Percentiles rank a stretch among this genome's conserved stretches.
Evolutionary conservation across 2,888 invertebrate species (phyloP).

Genomic region (Stenchaetothrips biformis): DNA sequence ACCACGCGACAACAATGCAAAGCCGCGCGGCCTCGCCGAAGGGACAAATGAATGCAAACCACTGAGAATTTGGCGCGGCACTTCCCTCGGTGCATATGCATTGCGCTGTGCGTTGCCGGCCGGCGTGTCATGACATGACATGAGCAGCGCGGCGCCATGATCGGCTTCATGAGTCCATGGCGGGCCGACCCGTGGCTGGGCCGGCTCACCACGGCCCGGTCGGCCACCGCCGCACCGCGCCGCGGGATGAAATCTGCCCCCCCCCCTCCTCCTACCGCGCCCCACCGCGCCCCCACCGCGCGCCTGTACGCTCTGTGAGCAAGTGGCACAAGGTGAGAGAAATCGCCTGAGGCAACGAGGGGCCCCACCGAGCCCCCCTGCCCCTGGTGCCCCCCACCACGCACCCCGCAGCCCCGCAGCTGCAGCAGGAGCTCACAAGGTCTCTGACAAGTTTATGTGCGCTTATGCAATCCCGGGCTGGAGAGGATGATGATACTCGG

Average conservation of each 20-base stretch:
- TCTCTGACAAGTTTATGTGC: slow-evolving; percentile 23
- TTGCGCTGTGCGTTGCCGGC: too few relatives aligned
- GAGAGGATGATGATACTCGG: neutral
- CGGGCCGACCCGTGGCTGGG: neutral
- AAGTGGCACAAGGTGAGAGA: slow-evolving; percentile 24
- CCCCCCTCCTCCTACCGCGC: neutral
- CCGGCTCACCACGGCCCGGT: slow-evolving; percentile 12
- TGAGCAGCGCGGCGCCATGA: neutral
- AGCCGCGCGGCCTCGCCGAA: too few relatives aligned
- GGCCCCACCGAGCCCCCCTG: neutral
- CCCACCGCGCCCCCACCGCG: neutral
- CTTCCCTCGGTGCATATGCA: too few relatives aligned
- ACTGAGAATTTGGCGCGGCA: too few relatives aligned
- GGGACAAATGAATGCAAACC: too few relatives aligned
- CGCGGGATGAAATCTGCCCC: slow-evolving; percentile 11
- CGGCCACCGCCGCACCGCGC: neutral
- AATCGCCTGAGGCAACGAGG: slow-evolving; percentile 10
- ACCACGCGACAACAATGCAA: too few relatives aligned
- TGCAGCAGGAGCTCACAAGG: neutral
- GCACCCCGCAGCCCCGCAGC: neutral
- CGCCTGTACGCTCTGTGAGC: slow-evolving; percentile 16
- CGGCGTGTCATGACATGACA: neutral
- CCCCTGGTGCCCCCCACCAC: neutral
- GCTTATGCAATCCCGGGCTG: slow-evolving; percentile 4
- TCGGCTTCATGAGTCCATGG: neutral